Evolutionary conservation across 1,140 invertebrate genomes (phyloP).

Genomic region (Drosophila jambulina): DNA sequence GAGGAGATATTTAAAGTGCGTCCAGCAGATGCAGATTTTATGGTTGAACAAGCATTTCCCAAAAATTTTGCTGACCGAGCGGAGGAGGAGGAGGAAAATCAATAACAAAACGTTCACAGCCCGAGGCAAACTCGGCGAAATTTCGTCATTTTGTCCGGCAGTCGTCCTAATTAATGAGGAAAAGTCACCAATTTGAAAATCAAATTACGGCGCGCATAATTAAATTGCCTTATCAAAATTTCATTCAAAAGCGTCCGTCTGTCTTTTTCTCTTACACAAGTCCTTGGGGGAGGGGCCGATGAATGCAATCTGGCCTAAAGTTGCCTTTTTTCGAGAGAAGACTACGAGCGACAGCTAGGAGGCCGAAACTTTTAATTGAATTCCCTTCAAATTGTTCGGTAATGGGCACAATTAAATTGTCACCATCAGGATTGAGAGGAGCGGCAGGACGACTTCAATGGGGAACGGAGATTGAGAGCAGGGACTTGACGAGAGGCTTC

Average conservation of each 20-base stretch:
- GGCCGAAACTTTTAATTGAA: constrained; percentile 79
- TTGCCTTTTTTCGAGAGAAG: constrained; percentile 12
- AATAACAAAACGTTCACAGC: constrained; percentile 52
- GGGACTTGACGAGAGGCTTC: constrained; percentile 40
- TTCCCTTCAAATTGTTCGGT: constrained; percentile 72
- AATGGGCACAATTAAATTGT: constrained; percentile 80
- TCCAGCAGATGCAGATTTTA: constrained; percentile 10
- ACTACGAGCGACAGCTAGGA: constrained; percentile 31
- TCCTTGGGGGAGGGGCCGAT: not conserved
- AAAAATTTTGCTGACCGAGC: not conserved
- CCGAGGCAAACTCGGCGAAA: constrained; percentile 25
- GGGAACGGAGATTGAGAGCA: constrained; percentile 11
- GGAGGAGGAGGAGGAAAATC: constrained; percentile 30
- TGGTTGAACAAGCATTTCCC: not conserved
- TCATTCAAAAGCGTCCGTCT: constrained; percentile 65
- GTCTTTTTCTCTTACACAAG: constrained; percentile 6
- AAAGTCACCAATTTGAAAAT: constrained; percentile 73
- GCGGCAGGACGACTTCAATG: constrained; percentile 15
- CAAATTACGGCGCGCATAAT: constrained; percentile 75
- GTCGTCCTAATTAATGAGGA: constrained; percentile 64
- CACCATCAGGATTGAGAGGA: constrained; percentile 47
- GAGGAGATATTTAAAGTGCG: constrained; percentile 4
- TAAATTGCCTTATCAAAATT: constrained; percentile 82
- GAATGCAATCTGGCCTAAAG: constrained; percentile 49
- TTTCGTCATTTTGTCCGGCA: constrained; percentile 62